Evolutionary conservation across 2,797 vertebrate species (phyloP).

Genomic region (Scomberomorus guttatus): DNA sequence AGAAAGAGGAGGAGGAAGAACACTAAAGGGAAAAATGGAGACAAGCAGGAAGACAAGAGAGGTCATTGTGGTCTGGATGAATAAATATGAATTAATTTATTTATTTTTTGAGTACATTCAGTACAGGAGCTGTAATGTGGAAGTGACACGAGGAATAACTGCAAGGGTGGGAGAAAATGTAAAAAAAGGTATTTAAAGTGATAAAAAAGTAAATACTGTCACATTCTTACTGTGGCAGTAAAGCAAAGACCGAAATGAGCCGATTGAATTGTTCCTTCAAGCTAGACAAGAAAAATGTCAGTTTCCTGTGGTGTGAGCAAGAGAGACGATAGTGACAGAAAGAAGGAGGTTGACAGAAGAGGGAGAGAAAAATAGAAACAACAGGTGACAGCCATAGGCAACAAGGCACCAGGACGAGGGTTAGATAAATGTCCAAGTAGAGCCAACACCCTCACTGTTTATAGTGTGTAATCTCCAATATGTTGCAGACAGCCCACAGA

Average conservation of each 20-base stretch:
- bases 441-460: background rate
- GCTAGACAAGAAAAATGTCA: slow-evolving; percentile 11
- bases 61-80: slow-evolving; percentile 15
- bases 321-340: background rate
- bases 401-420: slow-evolving; percentile 8
- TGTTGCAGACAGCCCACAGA: background rate
- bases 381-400: slow-evolving; percentile 31
- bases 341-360: background rate
- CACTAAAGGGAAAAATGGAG: slow-evolving; percentile 69
- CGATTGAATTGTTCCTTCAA: background rate
- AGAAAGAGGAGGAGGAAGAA: slow-evolving; percentile 15
- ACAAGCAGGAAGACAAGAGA: background rate
- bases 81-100: background rate
- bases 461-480: background rate
- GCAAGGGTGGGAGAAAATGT: background rate
- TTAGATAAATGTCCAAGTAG: background rate
- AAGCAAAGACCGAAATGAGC: background rate
- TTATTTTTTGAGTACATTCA: background rate
- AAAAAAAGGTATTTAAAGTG: slow-evolving; percentile 3
- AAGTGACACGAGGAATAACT: background rate
- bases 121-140: background rate
- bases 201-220: background rate
- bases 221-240: slow-evolving; percentile 4
- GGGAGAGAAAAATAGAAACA: background rate
- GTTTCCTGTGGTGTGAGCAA: background rate